A percentile compares a stretch with the other conserved stretches of the same genome.
phyloP scores from a whole-genome alignment of 2,113 vertebrate genomes.

The Calonectris borealis region DNA sequence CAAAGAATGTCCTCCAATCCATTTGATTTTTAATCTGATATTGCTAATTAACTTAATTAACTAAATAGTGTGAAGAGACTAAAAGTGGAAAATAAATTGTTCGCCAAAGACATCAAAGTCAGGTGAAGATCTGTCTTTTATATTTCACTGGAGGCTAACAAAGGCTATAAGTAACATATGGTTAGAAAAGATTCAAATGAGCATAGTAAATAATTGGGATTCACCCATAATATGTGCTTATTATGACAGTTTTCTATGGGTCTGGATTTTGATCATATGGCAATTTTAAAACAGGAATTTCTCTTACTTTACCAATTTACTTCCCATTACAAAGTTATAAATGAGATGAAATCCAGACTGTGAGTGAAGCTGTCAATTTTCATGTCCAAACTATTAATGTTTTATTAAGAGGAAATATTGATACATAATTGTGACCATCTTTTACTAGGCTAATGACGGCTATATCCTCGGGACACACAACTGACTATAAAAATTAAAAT shows the following conservation, averaged over 20 bases:
- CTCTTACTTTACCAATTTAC: neutral
- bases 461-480: neutral
- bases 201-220: neutral
- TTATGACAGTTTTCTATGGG: neutral
- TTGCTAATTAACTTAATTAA: neutral
- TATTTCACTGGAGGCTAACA: neutral
- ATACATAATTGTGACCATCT: neutral
- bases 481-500: neutral
- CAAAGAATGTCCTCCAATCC: neutral
- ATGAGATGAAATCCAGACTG: neutral
- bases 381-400: neutral
- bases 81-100: neutral
- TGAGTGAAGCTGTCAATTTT: neutral
- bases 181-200: neutral
- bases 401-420: neutral
- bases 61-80: neutral
- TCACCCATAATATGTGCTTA: neutral
- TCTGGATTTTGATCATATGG: neutral
- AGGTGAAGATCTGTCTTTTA: neutral
- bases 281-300: neutral
- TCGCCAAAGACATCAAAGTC: neutral
- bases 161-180: neutral
- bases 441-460: neutral
- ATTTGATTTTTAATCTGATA: neutral
- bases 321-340: neutral